phyloP scores from a whole-genome alignment of 2,113 vertebrate genomes.

The Lepisosteus oculatus region DNA sequence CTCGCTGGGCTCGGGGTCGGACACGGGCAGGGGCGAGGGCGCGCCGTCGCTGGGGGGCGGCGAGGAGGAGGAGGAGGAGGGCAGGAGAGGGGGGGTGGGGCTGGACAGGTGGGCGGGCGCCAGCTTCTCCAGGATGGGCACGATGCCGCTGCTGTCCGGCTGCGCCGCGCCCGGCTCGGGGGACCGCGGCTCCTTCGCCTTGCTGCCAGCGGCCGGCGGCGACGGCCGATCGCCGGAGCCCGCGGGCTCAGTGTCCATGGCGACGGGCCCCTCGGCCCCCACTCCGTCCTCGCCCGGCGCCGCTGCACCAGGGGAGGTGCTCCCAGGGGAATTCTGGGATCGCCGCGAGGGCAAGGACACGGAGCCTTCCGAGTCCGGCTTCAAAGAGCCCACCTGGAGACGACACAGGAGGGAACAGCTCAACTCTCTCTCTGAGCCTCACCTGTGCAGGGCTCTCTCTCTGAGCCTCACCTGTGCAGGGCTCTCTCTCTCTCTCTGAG shows the following conservation, averaged over 20 bases:
- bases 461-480: no score
- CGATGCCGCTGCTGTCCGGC: no score
- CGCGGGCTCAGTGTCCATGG: constrained; percentile 45
- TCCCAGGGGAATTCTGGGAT: constrained; percentile 17
- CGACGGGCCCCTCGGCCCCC: constrained; percentile 25
- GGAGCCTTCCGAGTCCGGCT: not conserved
- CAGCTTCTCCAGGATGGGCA: constrained; percentile 76
- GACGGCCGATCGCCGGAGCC: constrained; percentile 71
- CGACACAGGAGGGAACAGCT: no score
- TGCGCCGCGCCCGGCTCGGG: no score
- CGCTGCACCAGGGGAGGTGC: constrained; percentile 25
- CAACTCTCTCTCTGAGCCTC: no score
- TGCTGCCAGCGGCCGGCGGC: constrained; percentile 29
- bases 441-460: constrained; percentile 5
- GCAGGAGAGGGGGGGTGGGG: constrained; percentile 27
- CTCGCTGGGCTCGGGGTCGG: constrained; percentile 71
- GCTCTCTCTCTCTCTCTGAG: no score
- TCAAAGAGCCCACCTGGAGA: no score
- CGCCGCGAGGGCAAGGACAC: constrained; percentile 25
- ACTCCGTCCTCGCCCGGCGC: constrained; percentile 50
- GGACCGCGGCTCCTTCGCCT: constrained; percentile 34
- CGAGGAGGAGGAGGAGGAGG: constrained; percentile 38
- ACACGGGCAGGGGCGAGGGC: constrained; percentile 4
- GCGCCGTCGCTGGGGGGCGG: not conserved
- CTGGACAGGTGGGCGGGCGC: constrained; percentile 42